Evolutionary conservation across 2,888 invertebrate species (phyloP).

Genomic region (Synanthedon andrenaeformis): DNA sequence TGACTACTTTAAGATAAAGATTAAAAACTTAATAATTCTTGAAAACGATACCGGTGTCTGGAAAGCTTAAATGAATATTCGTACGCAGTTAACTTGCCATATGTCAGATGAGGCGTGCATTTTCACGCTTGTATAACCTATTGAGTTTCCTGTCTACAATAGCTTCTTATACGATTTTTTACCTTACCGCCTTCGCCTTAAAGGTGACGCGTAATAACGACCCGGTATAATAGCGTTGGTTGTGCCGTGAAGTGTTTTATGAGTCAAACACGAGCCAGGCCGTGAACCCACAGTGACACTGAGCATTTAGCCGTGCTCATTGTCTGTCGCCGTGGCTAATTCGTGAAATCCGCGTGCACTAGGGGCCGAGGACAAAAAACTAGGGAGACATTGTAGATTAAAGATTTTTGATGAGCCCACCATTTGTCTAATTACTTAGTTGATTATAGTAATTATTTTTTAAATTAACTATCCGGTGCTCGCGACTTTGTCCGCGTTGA

Average conservation of each 20-base stretch:
- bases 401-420: too few relatives aligned
- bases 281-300: constrained; percentile 50
- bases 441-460: too few relatives aligned
- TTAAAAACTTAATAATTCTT: too few relatives aligned
- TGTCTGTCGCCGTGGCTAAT: constrained; percentile 65
- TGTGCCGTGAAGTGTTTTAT: constrained; percentile 40
- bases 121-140: constrained; percentile 31
- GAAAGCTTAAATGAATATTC: constrained; percentile 36
- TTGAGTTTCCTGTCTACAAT: constrained; percentile 1
- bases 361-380: constrained; percentile 33
- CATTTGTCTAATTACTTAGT: too few relatives aligned
- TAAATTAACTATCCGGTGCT: too few relatives aligned
- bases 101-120: constrained; percentile 44
- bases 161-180: constrained; percentile 5
- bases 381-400: not conserved
- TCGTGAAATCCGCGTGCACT: constrained; percentile 58
- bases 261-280: constrained; percentile 38
- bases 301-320: constrained; percentile 45
- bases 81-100: constrained; percentile 28
- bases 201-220: too few relatives aligned
- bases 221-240: constrained; percentile 14
- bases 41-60: constrained; percentile 18
- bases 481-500: too few relatives aligned
- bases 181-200: constrained; percentile 7
- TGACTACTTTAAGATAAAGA: too few relatives aligned